These are phyloP conservation scores for Sigmodon hispidus DNA, from an alignment of 2,113 vertebrate genomes.

Conservation along the genomic window DNA sequence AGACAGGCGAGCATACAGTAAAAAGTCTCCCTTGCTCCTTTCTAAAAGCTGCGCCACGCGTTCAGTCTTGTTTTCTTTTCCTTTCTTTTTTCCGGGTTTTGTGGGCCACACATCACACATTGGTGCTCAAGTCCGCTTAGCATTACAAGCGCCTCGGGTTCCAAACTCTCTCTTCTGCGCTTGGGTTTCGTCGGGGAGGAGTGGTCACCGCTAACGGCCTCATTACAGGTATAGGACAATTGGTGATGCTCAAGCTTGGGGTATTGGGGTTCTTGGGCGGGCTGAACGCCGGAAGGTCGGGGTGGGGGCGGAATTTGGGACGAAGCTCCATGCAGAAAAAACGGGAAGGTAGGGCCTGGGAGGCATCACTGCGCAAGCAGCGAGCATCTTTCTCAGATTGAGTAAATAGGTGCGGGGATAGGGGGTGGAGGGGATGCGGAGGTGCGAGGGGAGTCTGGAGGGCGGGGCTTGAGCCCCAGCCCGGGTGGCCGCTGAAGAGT, in stretches of 20 bases:
- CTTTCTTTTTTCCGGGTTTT: background rate
- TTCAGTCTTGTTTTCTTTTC: background rate
- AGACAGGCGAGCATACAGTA: background rate
- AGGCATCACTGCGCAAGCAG: background rate
- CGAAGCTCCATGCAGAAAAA: background rate
- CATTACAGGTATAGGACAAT: background rate
- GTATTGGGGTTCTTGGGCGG: accelerated
- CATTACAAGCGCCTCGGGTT: background rate
- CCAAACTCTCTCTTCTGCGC: background rate
- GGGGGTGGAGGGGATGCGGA: background rate
- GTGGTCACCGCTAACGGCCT: background rate
- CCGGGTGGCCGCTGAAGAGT: background rate
- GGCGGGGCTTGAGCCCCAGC: background rate
- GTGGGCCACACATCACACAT: background rate
- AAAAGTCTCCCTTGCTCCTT: background rate
- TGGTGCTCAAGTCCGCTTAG: background rate
- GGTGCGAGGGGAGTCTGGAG: background rate
- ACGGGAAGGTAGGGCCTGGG: background rate
- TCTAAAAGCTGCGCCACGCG: background rate
- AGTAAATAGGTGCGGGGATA: background rate
- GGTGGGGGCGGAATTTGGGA: background rate
- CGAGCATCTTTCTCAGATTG: background rate
- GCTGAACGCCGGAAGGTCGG: background rate
- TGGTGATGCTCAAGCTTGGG: accelerated
- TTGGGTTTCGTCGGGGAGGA: background rate